A percentile compares a stretch with the other conserved stretches of the same genome.
These are phyloP conservation scores for Dasysyrphus tricinctus DNA, from an alignment of 2,888 invertebrate species.

Conservation along the genomic window DNA sequence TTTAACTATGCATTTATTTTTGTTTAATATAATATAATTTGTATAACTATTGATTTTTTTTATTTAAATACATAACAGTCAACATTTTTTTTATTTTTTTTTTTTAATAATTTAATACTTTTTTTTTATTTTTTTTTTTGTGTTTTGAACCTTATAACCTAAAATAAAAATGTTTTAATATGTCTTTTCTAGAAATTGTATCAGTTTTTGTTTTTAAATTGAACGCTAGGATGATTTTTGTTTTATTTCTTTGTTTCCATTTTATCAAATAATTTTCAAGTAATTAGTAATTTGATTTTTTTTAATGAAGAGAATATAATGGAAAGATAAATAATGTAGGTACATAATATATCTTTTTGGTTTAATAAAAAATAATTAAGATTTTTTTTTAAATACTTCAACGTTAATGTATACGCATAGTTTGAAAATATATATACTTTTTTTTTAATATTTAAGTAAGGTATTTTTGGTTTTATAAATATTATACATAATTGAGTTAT, in stretches of 20 bases:
- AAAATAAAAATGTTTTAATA: constrained; percentile 62
- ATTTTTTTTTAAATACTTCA: constrained; percentile 23
- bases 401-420: constrained; percentile 41
- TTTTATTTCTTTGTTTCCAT: constrained; percentile 62
- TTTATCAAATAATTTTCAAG: constrained; percentile 50
- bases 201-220: constrained; percentile 54
- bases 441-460: constrained; percentile 14
- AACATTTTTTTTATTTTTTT: constrained; percentile 60
- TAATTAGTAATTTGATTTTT: neutral
- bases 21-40: constrained; percentile 63
- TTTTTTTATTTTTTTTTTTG: constrained; percentile 50
- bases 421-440: constrained; percentile 24
- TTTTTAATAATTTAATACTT: neutral
- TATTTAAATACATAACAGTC: constrained; percentile 71
- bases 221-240: constrained; percentile 69
- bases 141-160: constrained; percentile 71
- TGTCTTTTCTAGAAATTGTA: constrained; percentile 46
- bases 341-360: constrained; percentile 13
- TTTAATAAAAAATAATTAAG: constrained; percentile 41
- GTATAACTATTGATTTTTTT: constrained; percentile 44
- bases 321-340: constrained; percentile 29
- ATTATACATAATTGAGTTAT: constrained; percentile 63
- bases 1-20: constrained; percentile 51
- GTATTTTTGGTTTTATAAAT: constrained; percentile 37
- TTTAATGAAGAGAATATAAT: constrained; percentile 39